phyloP scores from a whole-genome alignment of 2,113 vertebrate genomes.

The Centropus bengalensis region DNA sequence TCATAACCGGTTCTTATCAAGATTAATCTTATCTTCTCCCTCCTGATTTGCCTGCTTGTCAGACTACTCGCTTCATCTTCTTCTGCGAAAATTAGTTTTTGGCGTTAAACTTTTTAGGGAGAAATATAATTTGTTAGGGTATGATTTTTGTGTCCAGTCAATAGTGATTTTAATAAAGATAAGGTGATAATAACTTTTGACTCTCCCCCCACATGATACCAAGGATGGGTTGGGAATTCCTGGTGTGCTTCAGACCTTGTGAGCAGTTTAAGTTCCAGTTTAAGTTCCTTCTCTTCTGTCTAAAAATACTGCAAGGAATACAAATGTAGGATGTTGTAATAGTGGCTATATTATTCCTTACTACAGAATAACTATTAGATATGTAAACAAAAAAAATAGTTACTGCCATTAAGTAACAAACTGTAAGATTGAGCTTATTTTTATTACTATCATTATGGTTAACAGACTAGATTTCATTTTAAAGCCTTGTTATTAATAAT shows the following conservation, averaged over 20 bases:
- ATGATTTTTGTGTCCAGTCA: neutral
- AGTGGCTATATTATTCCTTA: neutral
- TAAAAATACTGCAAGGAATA: neutral
- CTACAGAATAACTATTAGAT: neutral
- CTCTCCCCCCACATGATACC: neutral
- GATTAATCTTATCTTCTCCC: neutral
- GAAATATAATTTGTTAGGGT: neutral
- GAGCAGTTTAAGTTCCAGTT: neutral
- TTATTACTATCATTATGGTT: neutral
- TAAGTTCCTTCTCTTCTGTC: neutral
- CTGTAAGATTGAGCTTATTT: neutral
- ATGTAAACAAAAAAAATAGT: neutral
- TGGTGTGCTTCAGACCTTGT: neutral
- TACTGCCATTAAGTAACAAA: neutral
- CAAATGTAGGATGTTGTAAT: neutral
- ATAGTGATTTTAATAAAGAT: neutral
- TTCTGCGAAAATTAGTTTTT: neutral
- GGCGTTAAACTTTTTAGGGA: neutral
- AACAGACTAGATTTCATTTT: neutral
- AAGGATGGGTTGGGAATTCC: neutral
- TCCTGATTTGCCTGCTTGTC: neutral
- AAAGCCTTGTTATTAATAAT: neutral
- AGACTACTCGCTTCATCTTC: conserved; percentile 12
- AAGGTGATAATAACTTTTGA: neutral
- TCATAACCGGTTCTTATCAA: conserved; percentile 37